Conservation (phyloP, 2,113 vertebrate species). For the Misgurnus anguillicaudatus region DNA sequence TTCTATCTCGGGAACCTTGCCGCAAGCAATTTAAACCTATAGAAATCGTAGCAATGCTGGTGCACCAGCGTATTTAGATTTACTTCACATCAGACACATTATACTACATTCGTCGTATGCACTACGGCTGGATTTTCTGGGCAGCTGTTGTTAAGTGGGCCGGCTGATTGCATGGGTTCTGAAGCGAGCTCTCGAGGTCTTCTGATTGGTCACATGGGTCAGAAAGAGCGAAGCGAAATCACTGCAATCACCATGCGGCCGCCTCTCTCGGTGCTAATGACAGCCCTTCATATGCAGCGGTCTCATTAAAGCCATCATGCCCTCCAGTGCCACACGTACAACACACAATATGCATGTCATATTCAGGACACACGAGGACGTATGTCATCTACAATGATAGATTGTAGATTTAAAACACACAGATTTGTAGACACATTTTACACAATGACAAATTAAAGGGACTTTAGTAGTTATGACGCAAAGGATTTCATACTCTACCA, state of each 20-base stretch:
- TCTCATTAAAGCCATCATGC: slow-evolving; percentile 68
- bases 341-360: not conserved
- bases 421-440: not conserved
- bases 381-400: not conserved
- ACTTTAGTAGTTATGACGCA: no score
- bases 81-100: not conserved
- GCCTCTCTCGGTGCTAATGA: slow-evolving; percentile 72
- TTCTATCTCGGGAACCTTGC: not conserved
- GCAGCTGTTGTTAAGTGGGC: slow-evolving; percentile 28
- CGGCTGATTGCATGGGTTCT: slow-evolving; percentile 66
- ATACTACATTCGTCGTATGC: not conserved
- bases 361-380: slow-evolving; percentile 6
- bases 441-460: no score
- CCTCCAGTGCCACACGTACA: slow-evolving; percentile 40
- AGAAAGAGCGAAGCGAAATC: slow-evolving; percentile 69
- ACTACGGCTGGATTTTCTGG: not conserved
- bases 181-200: slow-evolving; percentile 60
- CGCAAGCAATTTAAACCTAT: not conserved
- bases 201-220: slow-evolving; percentile 73
- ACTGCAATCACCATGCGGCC: slow-evolving; percentile 74
- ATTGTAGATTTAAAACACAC: not conserved
- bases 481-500: no score
- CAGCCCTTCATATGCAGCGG: slow-evolving; percentile 74
- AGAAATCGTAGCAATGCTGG: no score
- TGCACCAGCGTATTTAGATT: no score